These are phyloP conservation scores for Myrmophylax atrothorax DNA, from an alignment of 2,113 vertebrate species.

Conservation along the genomic window DNA sequence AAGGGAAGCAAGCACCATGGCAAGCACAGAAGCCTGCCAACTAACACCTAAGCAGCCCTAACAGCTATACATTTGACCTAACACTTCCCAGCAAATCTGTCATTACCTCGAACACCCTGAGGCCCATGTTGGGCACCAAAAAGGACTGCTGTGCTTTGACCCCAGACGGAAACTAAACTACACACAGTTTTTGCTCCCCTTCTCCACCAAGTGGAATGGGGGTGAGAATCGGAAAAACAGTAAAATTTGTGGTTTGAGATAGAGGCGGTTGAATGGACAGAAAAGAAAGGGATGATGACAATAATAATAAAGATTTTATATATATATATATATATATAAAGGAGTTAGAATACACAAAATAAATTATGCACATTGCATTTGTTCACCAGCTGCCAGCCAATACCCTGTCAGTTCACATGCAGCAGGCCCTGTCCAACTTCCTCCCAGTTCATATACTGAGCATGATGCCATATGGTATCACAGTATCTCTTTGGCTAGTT, in stretches of 20 bases:
- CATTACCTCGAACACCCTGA: background rate
- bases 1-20: background rate
- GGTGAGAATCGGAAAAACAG: background rate
- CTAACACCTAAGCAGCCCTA: background rate
- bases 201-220: too few species aligned
- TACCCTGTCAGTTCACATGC: background rate
- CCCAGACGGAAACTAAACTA: background rate
- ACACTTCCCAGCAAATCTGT: background rate
- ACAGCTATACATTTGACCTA: background rate
- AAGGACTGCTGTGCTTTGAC: fast-evolving
- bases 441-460: background rate
- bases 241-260: background rate
- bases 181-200: background rate
- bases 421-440: background rate
- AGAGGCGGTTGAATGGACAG: background rate
- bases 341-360: background rate
- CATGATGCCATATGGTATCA: too few species aligned
- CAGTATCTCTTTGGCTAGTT: background rate
- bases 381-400: background rate
- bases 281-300: background rate
- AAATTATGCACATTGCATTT: background rate
- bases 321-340: too few species aligned
- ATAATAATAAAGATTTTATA: too few species aligned
- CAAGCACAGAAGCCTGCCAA: background rate
- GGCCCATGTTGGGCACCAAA: background rate